phyloP scores from a whole-genome alignment of 2,113 vertebrate species.

The Larimichthys polyactis region DNA sequence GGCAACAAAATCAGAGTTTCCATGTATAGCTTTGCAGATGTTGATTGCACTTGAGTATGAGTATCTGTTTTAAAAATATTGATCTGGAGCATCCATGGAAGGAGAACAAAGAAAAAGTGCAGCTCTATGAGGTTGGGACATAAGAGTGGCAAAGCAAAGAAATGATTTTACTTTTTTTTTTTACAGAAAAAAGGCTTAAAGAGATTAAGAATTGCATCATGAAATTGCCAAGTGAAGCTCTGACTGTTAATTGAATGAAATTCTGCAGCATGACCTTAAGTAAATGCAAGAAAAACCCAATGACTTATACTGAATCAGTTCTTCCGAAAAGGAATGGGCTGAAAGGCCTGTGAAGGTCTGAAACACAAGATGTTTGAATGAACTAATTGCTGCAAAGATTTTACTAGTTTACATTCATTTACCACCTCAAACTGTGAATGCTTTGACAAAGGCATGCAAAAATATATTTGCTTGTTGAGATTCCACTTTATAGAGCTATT shows the following conservation, averaged over 20 bases:
- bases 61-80: background rate
- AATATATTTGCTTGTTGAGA: background rate
- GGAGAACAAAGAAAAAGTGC: background rate
- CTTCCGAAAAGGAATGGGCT: background rate
- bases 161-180: too few relatives aligned
- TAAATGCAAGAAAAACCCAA: too few relatives aligned
- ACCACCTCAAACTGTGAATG: background rate
- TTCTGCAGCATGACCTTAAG: background rate
- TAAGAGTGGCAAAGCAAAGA: background rate
- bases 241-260: background rate
- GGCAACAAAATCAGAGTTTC: background rate
- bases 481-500: background rate
- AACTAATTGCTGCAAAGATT: background rate
- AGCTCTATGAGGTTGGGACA: background rate
- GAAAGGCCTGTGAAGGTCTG: background rate
- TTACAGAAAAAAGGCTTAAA: background rate
- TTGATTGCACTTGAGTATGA: conserved; percentile 4
- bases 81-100: conserved; percentile 2
- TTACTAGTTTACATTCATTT: background rate
- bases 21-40: background rate
- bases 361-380: background rate
- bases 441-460: background rate
- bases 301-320: background rate
- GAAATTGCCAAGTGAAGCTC: background rate
- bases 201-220: background rate